phyloP scores from a whole-genome alignment of 2,113 vertebrate genomes.

The Rhinogobius similis region DNA sequence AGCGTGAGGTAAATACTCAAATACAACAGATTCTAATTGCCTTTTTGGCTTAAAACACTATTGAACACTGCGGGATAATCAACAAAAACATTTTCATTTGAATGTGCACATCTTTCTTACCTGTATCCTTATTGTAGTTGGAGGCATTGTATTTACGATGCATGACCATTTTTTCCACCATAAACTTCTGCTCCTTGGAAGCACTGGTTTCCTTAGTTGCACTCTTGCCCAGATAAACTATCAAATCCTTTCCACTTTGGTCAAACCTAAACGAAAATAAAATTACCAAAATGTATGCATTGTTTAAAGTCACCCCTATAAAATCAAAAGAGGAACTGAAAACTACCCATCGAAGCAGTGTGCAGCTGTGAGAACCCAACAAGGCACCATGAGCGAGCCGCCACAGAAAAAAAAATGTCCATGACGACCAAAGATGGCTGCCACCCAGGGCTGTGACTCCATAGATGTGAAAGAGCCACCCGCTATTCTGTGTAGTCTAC shows the following conservation, averaged over 20 bases:
- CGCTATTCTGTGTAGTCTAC: conserved; percentile 81
- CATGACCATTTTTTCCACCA: conserved; percentile 80
- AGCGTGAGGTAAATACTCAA: too few species aligned
- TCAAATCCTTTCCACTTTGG: background rate
- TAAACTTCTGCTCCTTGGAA: conserved; percentile 79
- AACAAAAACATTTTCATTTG: background rate
- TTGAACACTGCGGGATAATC: too few species aligned
- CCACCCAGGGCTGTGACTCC: conserved; percentile 90
- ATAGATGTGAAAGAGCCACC: conserved; percentile 78
- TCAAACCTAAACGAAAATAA: conserved; percentile 40
- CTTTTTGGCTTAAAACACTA: background rate
- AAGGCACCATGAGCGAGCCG: conserved; percentile 88
- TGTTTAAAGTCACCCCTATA: conserved; percentile 5
- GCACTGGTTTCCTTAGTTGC: conserved; percentile 70
- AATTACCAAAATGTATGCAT: conserved; percentile 3
- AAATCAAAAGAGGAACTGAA: conserved; percentile 25
- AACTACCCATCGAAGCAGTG: conserved; percentile 85
- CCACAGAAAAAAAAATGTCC: conserved; percentile 80
- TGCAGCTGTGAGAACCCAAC: conserved; percentile 92
- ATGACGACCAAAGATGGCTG: conserved; percentile 78
- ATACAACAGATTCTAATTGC: too few species aligned
- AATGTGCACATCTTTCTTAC: conserved; percentile 61
- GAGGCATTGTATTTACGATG: conserved; percentile 76
- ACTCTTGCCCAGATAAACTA: conserved; percentile 84
- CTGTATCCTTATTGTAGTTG: conserved; percentile 86